phyloP scores from a whole-genome alignment of 2,113 vertebrate genomes.

The Aegithalos caudatus region DNA sequence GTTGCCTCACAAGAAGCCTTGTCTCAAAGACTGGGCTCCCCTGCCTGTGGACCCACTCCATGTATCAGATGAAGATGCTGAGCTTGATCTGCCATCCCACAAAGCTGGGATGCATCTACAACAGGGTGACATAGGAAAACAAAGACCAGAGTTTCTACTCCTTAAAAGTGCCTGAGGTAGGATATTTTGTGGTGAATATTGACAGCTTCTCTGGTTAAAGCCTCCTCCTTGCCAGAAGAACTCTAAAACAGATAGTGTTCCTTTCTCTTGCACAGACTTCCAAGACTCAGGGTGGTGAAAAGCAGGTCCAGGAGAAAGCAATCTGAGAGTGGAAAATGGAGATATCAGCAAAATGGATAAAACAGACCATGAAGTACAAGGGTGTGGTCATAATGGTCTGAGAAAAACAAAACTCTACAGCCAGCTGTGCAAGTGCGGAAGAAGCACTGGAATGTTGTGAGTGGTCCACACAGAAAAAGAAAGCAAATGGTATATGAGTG shows the following conservation, averaged over 20 bases:
- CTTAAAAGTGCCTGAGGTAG: neutral
- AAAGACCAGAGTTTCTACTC: neutral
- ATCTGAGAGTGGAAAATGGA: neutral
- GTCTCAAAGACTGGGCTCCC: neutral
- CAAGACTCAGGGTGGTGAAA: neutral
- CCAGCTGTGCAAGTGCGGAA: neutral
- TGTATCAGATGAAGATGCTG: neutral
- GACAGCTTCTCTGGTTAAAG: neutral
- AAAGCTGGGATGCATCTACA: neutral
- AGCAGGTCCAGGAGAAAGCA: neutral
- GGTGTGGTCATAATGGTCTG: accelerated
- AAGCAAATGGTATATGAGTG: accelerated
- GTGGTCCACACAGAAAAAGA: neutral
- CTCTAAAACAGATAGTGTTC: neutral
- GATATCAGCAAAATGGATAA: neutral
- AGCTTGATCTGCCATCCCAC: neutral
- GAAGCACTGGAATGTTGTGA: neutral
- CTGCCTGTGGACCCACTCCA: accelerated
- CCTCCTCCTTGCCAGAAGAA: neutral
- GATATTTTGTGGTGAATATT: neutral
- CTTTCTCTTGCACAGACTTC: neutral
- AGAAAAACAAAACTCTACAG: neutral
- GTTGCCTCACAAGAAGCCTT: neutral
- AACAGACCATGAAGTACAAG: accelerated
- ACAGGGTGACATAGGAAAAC: neutral